Percentiles rank a stretch among this genome's conserved stretches.
phyloP scores from a whole-genome alignment of 2,888 invertebrate genomes.

The Muscina levida region DNA sequence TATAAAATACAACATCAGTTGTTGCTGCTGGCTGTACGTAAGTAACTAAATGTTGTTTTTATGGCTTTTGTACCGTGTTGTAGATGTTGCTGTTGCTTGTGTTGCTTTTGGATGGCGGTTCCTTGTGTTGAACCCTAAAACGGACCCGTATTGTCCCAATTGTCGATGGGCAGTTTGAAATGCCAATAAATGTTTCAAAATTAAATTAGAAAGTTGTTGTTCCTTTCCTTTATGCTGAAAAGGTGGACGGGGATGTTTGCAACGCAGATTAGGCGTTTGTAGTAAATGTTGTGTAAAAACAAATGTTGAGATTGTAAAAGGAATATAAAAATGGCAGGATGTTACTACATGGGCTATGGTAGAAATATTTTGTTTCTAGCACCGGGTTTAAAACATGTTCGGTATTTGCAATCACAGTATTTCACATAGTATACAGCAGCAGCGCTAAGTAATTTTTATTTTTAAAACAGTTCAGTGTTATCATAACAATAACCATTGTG shows the following conservation, averaged over 20 bases:
- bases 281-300: constrained; percentile 13
- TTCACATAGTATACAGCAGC: too few species aligned
- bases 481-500: too few species aligned
- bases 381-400: too few species aligned
- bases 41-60: constrained; percentile 22
- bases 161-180: constrained; percentile 5
- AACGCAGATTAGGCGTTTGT: neutral
- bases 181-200: constrained; percentile 29
- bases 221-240: neutral
- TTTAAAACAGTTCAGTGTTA: too few species aligned
- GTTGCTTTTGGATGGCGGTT: neutral
- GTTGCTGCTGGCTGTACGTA: neutral
- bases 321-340: too few species aligned
- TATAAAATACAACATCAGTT: constrained; percentile 4
- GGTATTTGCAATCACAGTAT: too few species aligned
- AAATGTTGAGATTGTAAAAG: neutral
- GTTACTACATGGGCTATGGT: too few species aligned
- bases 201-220: constrained; percentile 35
- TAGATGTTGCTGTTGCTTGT: neutral
- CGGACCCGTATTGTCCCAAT: constrained; percentile 16
- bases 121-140: neutral
- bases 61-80: neutral
- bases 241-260: neutral
- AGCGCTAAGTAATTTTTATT: too few species aligned
- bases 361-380: too few species aligned